A percentile compares a stretch with the other conserved stretches of the same genome.
phyloP scores from a whole-genome alignment of 2,113 vertebrate species.

The Kryptolebias marmoratus region DNA sequence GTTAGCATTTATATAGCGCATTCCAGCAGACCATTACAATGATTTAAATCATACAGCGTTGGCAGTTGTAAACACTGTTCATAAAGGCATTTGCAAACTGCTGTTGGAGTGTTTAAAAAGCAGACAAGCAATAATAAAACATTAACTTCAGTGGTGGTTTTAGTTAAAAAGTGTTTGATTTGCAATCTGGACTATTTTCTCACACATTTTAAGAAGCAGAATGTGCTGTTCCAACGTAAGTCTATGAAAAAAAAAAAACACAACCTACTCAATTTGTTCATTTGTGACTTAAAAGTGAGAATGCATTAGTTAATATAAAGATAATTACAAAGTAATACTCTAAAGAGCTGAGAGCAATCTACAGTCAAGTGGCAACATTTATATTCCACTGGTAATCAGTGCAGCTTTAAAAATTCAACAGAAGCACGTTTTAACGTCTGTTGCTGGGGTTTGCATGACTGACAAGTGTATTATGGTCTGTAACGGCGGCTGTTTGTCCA shows the following conservation, averaged over 20 bases:
- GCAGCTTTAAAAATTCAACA: slow-evolving; percentile 1
- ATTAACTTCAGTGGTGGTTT: no score
- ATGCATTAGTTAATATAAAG: neutral
- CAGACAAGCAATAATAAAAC: neutral
- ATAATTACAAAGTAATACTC: neutral
- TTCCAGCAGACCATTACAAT: neutral
- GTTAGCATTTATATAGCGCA: neutral
- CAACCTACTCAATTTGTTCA: neutral
- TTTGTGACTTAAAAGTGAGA: neutral
- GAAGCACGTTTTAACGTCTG: slow-evolving; percentile 3
- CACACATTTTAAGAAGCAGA: neutral
- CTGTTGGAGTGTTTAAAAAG: neutral
- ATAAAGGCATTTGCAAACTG: neutral
- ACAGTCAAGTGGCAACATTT: neutral
- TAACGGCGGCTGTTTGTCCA: neutral
- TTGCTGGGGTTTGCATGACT: neutral
- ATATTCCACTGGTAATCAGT: slow-evolving; percentile 16
- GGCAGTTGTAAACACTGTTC: neutral
- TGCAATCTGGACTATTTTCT: neutral
- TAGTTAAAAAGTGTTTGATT: neutral
- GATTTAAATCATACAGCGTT: neutral
- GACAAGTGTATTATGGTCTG: slow-evolving; percentile 2
- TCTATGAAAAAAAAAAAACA: neutral
- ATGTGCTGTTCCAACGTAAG: neutral
- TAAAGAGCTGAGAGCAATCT: neutral